Conservation (phyloP, 1,140 invertebrate species). For the Aricia agestis region DNA sequence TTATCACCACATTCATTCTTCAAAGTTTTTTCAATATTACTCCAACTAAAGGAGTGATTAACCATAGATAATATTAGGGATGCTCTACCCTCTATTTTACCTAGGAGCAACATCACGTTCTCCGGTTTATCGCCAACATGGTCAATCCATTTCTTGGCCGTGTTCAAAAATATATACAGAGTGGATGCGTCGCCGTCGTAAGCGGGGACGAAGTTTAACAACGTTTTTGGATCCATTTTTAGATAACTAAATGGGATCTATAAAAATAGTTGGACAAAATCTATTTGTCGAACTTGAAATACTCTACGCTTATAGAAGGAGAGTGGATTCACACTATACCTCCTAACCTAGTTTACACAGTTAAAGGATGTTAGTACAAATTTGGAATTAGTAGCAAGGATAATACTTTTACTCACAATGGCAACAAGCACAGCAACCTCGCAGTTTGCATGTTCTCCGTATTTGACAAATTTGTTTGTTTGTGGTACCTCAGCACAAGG, state of each 20-base stretch:
- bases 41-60: background rate
- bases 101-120: conserved; percentile 24
- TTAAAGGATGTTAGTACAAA: background rate
- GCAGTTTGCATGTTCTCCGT: too few relatives aligned
- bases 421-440: too few relatives aligned
- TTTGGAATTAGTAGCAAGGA: too few relatives aligned
- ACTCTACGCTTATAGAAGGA: background rate
- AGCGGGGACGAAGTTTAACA: conserved; percentile 13
- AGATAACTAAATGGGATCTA: background rate
- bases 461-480: too few relatives aligned
- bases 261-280: background rate
- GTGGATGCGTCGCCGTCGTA: conserved; percentile 21
- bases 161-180: conserved; percentile 21
- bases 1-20: background rate
- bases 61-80: background rate
- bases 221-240: conserved; percentile 16
- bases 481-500: too few relatives aligned
- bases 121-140: conserved; percentile 11
- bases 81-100: conserved; percentile 21
- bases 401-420: too few relatives aligned
- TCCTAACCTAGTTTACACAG: background rate
- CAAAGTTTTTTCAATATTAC: background rate
- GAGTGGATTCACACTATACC: background rate
- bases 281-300: background rate
- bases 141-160: conserved; percentile 16